Percentiles rank a stretch among this genome's conserved stretches.
phyloP scores from a whole-genome alignment of 2,888 invertebrate genomes.

The Xestia xanthographa region DNA sequence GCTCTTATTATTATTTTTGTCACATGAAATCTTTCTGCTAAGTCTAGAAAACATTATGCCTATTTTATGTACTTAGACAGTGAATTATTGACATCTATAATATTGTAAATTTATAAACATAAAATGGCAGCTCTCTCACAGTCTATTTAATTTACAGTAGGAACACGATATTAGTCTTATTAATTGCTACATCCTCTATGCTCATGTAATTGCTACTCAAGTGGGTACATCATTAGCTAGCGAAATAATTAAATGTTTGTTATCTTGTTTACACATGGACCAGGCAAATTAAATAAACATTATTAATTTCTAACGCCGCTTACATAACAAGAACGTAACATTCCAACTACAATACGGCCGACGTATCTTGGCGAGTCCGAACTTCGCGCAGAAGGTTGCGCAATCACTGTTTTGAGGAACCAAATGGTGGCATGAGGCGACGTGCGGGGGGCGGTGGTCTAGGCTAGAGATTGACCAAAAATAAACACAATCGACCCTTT shows the following conservation, averaged over 20 bases:
- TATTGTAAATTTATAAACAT: background rate
- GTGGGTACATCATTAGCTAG: background rate
- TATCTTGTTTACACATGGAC: conserved; percentile 1
- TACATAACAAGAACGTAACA: conserved; percentile 38
- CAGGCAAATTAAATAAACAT: background rate
- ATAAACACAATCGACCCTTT: too few species aligned
- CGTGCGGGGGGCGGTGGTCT: too few species aligned
- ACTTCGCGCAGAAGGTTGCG: too few species aligned
- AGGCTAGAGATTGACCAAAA: too few species aligned
- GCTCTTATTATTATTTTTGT: background rate
- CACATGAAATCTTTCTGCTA: background rate
- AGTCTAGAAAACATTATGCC: background rate
- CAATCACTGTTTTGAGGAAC: too few species aligned
- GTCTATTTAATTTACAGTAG: background rate
- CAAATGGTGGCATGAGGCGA: too few species aligned
- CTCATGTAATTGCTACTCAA: background rate
- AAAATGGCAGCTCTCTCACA: background rate
- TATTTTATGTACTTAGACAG: background rate
- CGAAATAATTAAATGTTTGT: background rate
- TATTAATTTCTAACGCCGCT: background rate
- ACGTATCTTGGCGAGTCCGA: too few species aligned
- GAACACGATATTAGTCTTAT: background rate
- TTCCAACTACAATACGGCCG: too few species aligned
- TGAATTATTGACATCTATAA: background rate
- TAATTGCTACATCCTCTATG: conserved; percentile 6